Base-by-base conservation (phyloP, 2,797 vertebrate genomes). In the Hyperoplus lanceolatus region DNA sequence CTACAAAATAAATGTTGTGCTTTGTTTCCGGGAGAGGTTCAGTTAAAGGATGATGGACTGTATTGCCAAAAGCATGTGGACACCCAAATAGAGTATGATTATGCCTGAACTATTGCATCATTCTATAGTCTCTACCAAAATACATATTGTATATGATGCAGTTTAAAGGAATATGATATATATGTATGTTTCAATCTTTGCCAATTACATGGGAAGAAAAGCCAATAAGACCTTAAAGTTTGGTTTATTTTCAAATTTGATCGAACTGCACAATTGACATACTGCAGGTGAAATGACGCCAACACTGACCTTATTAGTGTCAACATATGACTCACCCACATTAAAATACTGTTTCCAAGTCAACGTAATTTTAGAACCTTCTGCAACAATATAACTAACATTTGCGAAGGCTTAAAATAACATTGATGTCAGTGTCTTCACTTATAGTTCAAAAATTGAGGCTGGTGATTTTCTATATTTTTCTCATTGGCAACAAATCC, bases 1-100 rank as follows among this genome's bases (percentile, higher is more conserved):
- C 29, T 29, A 3, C 29, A 29, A 65, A 80, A 79, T 78, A 43
- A 76, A 79, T 48, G 13, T 53, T 68, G 29, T 21, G 29, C 54
- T 80, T 75, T 76, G 51, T 80, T 48, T 67, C 15, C 42, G 3
- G 55, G 6, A n/a, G 46, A 21, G 51, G 11, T 45, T 56, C 36
- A 36, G 4, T 41, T 48, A n/a, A 36, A 10, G 10, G 13, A 50
- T 18, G 12, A 63, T 7, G 58, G 4, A 36, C 1, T 49, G 38
- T 9, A 49, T n/a, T 5, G 14, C 1, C n/a, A 59, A 13, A 18
- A 15, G 0, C 43, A 67, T n/a, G 4, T 56, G 8, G 54, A 65
- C 2, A 57, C 14, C 3, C 12, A 46, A 59, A 54, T 12, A 29
- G 18, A 41, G 13, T 51, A 45, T 15, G 10, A 51, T 21, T n/a